These are phyloP conservation scores for Thunnus maccoyii DNA, from an alignment of 2,113 vertebrate species.

Conservation along the genomic window DNA sequence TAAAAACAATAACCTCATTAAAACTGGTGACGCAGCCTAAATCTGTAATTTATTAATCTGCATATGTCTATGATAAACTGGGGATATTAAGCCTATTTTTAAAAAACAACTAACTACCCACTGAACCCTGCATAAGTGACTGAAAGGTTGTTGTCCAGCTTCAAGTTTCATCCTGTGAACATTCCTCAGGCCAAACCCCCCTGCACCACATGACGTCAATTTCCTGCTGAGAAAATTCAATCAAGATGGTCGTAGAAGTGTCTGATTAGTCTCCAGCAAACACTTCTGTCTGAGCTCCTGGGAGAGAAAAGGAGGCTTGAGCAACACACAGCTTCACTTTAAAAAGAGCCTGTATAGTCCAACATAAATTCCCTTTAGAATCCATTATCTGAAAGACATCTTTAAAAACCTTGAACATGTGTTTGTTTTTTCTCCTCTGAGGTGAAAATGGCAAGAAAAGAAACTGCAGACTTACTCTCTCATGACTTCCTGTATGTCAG, in stretches of 20 bases:
- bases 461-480: not conserved
- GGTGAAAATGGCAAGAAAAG: not conserved
- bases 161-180: slow-evolving; percentile 48
- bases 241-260: slow-evolving; percentile 64
- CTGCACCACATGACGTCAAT: slow-evolving; percentile 68
- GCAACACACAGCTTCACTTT: not conserved
- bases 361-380: not conserved
- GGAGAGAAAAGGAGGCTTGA: not conserved
- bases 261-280: slow-evolving; percentile 45
- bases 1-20: not conserved
- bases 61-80: not conserved
- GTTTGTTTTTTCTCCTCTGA: not conserved
- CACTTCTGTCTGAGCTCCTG: not conserved
- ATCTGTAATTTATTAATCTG: not conserved
- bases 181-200: slow-evolving; percentile 65
- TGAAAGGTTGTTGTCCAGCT: not conserved
- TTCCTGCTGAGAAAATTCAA: slow-evolving; percentile 73
- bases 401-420: not conserved
- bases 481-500: not conserved
- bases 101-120: not conserved
- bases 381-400: not conserved
- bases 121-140: not conserved
- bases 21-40: not conserved
- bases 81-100: not conserved
- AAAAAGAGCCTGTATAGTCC: not conserved